Evolutionary conservation across 2,888 invertebrate genomes (phyloP), one percentile per base, ranked within the genome.

Genomic region (Pandemis cinnamomeana): DNA sequence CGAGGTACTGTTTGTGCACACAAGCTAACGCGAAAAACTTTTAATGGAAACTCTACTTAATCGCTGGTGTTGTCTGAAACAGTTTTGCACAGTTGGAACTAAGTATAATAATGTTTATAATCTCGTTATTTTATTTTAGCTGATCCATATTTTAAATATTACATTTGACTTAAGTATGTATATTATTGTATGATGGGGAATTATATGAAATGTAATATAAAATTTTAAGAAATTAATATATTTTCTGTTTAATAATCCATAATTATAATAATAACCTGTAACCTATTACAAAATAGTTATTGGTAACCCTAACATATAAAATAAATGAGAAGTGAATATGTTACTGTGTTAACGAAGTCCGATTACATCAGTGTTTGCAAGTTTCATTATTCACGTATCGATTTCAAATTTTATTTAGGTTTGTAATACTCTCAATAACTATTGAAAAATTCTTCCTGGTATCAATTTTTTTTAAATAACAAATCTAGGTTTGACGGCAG

Each of bases 31-130:
- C 27, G 55, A 68, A 68, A 68, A 69, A 68, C 44, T 68, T 68
- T 68, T 68, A 68, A 68, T 68, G 68, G 68, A 46, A 68, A 68
- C 58, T 67, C 55, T 15, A 58, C 67, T 46, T 60, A 46, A 68
- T 46, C 55, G 44, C 27, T 27, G 5, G 27, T 46, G 67, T 42
- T 67, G 55, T 42, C 7, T 55, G 15, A 67, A 55, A 41, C n/a
- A 63, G 8, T 67, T 67, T 67, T 53, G 41, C 7, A 11, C 20
- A 55, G 42, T 15, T 67, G 15, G 55, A 44, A 42, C 42, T 53
- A n/a, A n/a, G n/a, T n/a, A 55, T 7, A 41, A 41, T 55, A 67
- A 36, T 67, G 53, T 51, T 15, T 41, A 20, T 7, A n/a, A 15
- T 55, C 5, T 20, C 10, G 0, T 20, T 44, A 44, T 13, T 55